Base-by-base conservation (phyloP, 2,797 vertebrate genomes). In the Leptoclinus maculatus region DNA sequence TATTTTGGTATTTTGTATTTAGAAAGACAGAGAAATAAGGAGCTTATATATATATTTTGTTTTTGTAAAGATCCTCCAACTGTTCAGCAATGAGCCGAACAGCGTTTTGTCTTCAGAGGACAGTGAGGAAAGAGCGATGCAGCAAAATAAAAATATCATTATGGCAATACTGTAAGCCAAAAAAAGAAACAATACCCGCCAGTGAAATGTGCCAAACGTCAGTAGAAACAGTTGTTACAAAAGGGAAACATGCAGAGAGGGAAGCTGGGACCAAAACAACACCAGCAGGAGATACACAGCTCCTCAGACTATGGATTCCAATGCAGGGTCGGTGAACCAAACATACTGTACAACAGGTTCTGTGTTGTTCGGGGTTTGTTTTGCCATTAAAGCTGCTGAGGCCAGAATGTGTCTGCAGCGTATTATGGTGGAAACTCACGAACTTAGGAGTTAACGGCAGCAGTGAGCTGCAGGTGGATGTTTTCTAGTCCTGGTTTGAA, bases 141-240 rank as follows among this genome's bases (percentile, higher is more conserved):
- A 67, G 53, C 45, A 45, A 54, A 84, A 59, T 78, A 82, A 66
- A 82, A 84, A 76, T 71, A 77, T 86, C 29, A 78, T 75, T 53
- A 80, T 23, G 17, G 49, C 21, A 64, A 59, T 75, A 27, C 7
- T 17, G 23, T 4, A 6, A 23, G 65, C 71, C 65, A 71, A 27
- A 27, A 80, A 75, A 21, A 79, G 72, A 32, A 68, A 51, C 38
- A 74, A 59, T 45, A 14, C 11, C 49, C 2, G 0, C 21, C 9
- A 21, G 64, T 45, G 17, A 70, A 77, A 56, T 78, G 49, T 59
- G 71, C 66, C 53, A 68, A 80, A 74, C 49, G n/a, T 58, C 63
- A 47, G 63, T n/a, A 19, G 65, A 27, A 80, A 63, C 66, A 58
- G 45, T 62, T 69, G 62, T 54, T 66, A 36, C 29, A 43, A 39